Base-by-base conservation (phyloP, 2,797 vertebrate species). In the Gastrophryne carolinensis region DNA sequence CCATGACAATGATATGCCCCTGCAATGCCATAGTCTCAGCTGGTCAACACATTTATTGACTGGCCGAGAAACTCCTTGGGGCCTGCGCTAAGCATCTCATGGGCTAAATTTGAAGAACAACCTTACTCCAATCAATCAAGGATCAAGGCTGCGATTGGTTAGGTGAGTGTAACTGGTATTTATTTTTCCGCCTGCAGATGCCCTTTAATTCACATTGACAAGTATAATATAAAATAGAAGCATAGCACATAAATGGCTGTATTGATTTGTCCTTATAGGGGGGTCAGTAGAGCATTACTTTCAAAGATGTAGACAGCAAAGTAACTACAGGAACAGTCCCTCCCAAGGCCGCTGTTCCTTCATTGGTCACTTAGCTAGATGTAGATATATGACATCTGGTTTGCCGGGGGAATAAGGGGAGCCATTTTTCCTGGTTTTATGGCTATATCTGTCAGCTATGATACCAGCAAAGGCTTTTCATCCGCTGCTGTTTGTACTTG, bases 321-420 rank as follows among this genome's bases (percentile, higher is more conserved):
- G 24, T 64, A 21, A 62, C 34, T 53, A 52, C 26, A 15, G 17
- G 52, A 29, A 29, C 24, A 26, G 41, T 60, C 44, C 21, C 52
- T 58, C 62, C 37, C 21, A 66, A 35, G 72, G 52, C 62, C 37
- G 37, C 37, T 49, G 52, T 34, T 67, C 58, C 52, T 21, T 58
- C 53, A 67, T 74, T 74, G 62, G 66, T 74, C 58, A 66, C 52
- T n/a, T n/a, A n/a, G n/a, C 29, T 29, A n/a, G 29, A 26, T 23
- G 13, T 23, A 75, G 56, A 47, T 54, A 37, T 73, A 24, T 47
- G 62, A 49, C 61, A 73, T 32, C 44, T 32, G 30, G 44, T 73
- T 52, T 26, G 44, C 60, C 19, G 41, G 64, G 61, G 65, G 61
- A 73, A 65, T 73, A 73, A 73, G 61, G 19, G 57, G 35, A 32